Percentiles rank a stretch among this genome's conserved stretches.
Conservation (phyloP, 2,113 vertebrate species). For the Microcebus murinus region DNA sequence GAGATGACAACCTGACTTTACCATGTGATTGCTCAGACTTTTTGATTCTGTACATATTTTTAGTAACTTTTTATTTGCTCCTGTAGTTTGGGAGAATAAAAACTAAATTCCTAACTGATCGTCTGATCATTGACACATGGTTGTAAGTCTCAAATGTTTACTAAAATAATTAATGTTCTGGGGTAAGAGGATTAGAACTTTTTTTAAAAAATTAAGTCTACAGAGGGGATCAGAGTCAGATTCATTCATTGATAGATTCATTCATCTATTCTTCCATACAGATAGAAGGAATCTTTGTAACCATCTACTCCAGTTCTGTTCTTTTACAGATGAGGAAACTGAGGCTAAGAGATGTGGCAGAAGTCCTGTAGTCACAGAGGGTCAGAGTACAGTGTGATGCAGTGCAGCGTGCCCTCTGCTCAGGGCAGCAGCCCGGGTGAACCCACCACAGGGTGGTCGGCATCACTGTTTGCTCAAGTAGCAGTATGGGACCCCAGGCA, state of each 20-base stretch:
- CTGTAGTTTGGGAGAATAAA: too few relatives aligned
- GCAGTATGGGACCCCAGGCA: not conserved
- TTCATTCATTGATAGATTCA: not conserved
- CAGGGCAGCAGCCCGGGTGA: rapidly evolving
- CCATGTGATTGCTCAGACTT: too few relatives aligned
- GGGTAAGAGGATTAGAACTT: not conserved
- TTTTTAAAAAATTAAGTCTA: not conserved
- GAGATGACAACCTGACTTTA: too few relatives aligned
- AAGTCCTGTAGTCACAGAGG: not conserved
- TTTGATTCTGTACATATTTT: too few relatives aligned
- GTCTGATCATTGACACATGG: too few relatives aligned
- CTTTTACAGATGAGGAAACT: not conserved
- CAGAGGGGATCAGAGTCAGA: not conserved
- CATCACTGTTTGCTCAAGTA: not conserved
- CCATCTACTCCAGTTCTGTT: not conserved
- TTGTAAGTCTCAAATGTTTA: not conserved
- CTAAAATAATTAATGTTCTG: not conserved
- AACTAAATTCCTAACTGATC: too few relatives aligned
- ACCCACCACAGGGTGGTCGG: too few relatives aligned
- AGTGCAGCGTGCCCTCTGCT: not conserved
- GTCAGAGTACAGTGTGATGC: not conserved
- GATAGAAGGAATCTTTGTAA: not conserved
- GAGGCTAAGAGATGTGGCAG: not conserved
- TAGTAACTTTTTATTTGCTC: too few relatives aligned
- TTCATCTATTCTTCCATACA: not conserved